Evolutionary conservation across 2,888 invertebrate species (phyloP).

Genomic region (Cephus pulcher): DNA sequence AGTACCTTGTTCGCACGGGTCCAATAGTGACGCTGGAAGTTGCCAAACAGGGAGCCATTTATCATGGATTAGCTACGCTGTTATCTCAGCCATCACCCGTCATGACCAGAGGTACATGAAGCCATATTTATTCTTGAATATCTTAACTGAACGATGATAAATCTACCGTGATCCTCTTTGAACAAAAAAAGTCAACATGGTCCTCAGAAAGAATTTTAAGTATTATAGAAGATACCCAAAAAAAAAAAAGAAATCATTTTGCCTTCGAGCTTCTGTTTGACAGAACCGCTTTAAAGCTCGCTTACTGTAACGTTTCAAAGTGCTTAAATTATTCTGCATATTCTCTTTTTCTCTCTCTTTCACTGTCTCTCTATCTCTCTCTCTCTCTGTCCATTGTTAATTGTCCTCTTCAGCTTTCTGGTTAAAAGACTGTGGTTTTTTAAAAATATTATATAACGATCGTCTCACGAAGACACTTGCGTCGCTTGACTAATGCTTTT

Average conservation of each 20-base stretch:
- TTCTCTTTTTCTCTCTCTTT: background rate
- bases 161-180: background rate
- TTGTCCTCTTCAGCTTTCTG: background rate
- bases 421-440: background rate
- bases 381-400: background rate
- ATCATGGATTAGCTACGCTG: conserved; percentile 94
- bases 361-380: background rate
- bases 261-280: background rate
- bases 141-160: background rate
- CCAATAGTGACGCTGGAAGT: conserved; percentile 95
- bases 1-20: conserved; percentile 94
- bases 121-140: background rate
- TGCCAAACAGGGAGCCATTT: conserved; percentile 97
- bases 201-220: background rate
- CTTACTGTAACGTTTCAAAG: background rate
- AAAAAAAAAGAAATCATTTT: background rate
- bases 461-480: background rate
- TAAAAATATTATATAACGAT: background rate
- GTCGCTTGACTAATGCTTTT: conserved; percentile 56
- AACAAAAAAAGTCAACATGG: background rate
- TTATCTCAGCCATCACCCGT: conserved; percentile 91
- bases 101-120: conserved; percentile 76
- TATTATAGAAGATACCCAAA: background rate
- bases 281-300: background rate
- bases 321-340: conserved; percentile 2